A percentile compares a stretch with the other conserved stretches of the same genome.
phyloP scores from a whole-genome alignment of 2,113 vertebrate species.

The Platysternon megacephalum region DNA sequence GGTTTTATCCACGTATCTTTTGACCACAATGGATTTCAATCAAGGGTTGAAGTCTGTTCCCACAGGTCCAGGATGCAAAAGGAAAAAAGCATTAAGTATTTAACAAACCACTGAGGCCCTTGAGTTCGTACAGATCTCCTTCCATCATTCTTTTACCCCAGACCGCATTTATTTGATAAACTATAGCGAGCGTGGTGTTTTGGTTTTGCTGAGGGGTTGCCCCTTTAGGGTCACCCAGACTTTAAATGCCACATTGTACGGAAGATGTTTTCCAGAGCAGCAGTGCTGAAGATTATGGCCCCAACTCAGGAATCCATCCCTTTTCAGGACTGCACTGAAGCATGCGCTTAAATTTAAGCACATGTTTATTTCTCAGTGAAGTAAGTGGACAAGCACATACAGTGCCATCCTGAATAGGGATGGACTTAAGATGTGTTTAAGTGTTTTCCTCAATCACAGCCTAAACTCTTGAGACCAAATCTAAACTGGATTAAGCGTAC shows the following conservation, averaged over 20 bases:
- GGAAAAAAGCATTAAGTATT: neutral
- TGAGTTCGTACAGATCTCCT: neutral
- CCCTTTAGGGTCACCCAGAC: neutral
- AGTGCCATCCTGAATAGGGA: neutral
- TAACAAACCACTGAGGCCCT: neutral
- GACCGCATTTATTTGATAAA: neutral
- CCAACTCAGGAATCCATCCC: neutral
- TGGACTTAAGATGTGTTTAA: neutral
- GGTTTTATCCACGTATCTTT: neutral
- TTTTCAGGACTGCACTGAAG: neutral
- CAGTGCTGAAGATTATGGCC: neutral
- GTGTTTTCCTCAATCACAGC: neutral
- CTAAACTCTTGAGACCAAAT: rapidly evolving
- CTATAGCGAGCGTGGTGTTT: neutral
- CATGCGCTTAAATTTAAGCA: neutral
- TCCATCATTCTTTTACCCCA: neutral
- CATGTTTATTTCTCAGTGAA: neutral
- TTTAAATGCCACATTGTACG: neutral
- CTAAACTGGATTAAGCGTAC: neutral
- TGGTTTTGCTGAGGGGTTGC: neutral
- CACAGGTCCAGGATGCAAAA: neutral
- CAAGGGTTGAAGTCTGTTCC: neutral
- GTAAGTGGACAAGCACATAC: rapidly evolving
- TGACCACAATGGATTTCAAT: neutral
- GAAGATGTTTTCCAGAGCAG: neutral